Percentiles rank a stretch among this genome's conserved stretches.
Evolutionary conservation across 2,797 vertebrate species (phyloP).

Genomic region (Manis javanica): DNA sequence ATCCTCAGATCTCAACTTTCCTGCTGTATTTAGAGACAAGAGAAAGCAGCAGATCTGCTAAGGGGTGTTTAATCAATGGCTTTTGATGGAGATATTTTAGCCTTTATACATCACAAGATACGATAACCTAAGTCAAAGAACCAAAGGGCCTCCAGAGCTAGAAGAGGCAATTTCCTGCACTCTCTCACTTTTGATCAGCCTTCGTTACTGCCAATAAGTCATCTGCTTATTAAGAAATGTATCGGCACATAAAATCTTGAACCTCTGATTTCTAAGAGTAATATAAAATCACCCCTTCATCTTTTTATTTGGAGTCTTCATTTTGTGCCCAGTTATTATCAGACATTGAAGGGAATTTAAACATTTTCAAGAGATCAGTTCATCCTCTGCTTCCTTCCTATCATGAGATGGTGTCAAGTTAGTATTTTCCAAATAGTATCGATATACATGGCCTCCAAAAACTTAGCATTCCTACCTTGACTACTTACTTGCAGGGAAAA

Average conservation of each 20-base stretch:
- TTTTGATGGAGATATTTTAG: not conserved
- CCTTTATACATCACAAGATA: not conserved
- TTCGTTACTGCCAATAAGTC: not conserved
- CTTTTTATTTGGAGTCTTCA: not conserved
- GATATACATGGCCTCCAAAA: not conserved
- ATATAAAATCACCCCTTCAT: not conserved
- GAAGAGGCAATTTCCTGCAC: not conserved
- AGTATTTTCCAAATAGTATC: not conserved
- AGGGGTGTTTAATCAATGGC: not conserved
- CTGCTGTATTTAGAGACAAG: not conserved
- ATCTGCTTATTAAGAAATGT: not conserved
- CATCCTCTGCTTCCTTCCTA: not conserved
- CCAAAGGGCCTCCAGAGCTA: not conserved
- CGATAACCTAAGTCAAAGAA: not conserved
- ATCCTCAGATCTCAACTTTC: not conserved
- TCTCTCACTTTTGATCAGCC: not conserved
- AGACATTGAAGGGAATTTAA: not conserved
- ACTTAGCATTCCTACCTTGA: not conserved
- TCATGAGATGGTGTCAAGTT: not conserved
- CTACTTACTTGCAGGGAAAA: not conserved
- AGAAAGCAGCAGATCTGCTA: not conserved
- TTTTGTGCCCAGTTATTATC: not conserved
- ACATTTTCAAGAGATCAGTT: not conserved
- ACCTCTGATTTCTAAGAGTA: not conserved
- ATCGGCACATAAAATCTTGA: not conserved